phyloP scores from a whole-genome alignment of 2,113 vertebrate genomes.

The Dromaius novaehollandiae region DNA sequence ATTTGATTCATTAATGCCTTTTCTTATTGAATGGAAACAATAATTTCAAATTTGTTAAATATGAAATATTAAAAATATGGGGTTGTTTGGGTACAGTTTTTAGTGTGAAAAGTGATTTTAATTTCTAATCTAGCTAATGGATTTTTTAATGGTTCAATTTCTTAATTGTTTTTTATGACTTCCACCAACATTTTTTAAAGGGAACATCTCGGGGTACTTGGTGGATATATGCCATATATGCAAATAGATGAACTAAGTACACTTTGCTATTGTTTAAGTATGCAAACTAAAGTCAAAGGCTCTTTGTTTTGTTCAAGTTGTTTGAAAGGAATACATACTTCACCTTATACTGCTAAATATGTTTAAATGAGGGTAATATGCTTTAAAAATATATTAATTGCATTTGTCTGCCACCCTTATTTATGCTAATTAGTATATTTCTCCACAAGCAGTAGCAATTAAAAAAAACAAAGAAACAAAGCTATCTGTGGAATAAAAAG shows the following conservation, averaged over 20 bases:
- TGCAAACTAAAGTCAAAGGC: neutral
- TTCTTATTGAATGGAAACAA: neutral
- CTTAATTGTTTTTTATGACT: neutral
- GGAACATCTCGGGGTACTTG: neutral
- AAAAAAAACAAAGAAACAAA: neutral
- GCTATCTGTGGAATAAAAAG: neutral
- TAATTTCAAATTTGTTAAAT: neutral
- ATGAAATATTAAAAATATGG: neutral
- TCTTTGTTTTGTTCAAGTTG: neutral
- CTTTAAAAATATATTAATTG: neutral
- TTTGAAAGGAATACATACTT: neutral
- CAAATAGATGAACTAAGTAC: neutral
- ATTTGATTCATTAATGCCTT: neutral
- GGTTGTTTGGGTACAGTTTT: neutral
- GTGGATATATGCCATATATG: neutral
- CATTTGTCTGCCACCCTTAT: neutral
- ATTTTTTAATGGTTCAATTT: neutral
- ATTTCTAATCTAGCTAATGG: neutral
- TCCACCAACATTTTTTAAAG: neutral
- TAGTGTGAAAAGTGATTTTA: neutral
- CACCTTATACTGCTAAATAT: neutral
- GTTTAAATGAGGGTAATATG: neutral
- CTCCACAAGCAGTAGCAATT: neutral
- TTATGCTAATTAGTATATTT: neutral
- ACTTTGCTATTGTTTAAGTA: neutral